A percentile compares a stretch with the other conserved stretches of the same genome.
phyloP scores from a whole-genome alignment of 2,113 vertebrate genomes.

The Corythornis vintsioides region DNA sequence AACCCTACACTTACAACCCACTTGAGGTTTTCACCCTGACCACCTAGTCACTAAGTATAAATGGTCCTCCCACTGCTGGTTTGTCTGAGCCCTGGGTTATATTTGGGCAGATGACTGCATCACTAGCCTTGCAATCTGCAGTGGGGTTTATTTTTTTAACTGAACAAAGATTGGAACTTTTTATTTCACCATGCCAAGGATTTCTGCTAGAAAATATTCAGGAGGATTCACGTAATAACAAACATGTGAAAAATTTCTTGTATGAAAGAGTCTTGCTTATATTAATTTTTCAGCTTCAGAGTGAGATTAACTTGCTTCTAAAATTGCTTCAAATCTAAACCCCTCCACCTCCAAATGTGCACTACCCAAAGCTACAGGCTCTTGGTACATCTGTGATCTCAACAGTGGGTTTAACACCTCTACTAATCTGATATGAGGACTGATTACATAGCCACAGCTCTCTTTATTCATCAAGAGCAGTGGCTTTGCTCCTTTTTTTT shows the following conservation, averaged over 20 bases:
- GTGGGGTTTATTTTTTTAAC: neutral
- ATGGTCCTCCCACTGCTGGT: constrained; percentile 76
- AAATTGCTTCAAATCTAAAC: constrained; percentile 13
- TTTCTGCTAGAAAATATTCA: constrained; percentile 29
- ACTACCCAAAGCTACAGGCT: neutral
- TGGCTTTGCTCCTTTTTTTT: neutral
- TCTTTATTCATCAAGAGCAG: neutral
- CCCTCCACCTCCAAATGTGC: neutral
- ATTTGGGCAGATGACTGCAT: constrained; percentile 62
- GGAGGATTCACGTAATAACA: constrained; percentile 38
- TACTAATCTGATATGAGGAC: neutral
- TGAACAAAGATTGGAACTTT: constrained; percentile 45
- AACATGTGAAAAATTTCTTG: constrained; percentile 42
- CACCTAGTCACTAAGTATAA: constrained; percentile 73
- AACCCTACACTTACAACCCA: constrained; percentile 78
- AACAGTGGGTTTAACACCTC: neutral
- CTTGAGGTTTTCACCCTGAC: constrained; percentile 77
- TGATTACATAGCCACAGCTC: neutral
- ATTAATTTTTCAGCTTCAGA: constrained; percentile 12
- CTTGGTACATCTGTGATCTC: neutral
- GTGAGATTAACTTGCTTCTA: constrained; percentile 3
- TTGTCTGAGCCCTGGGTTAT: constrained; percentile 67
- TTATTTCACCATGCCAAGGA: constrained; percentile 41
- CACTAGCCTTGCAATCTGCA: constrained; percentile 38
- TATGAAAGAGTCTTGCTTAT: neutral